Percentiles rank a stretch among this genome's conserved stretches.
Conservation (phyloP, 2,888 invertebrate species). For the Nymphalis c-album region DNA sequence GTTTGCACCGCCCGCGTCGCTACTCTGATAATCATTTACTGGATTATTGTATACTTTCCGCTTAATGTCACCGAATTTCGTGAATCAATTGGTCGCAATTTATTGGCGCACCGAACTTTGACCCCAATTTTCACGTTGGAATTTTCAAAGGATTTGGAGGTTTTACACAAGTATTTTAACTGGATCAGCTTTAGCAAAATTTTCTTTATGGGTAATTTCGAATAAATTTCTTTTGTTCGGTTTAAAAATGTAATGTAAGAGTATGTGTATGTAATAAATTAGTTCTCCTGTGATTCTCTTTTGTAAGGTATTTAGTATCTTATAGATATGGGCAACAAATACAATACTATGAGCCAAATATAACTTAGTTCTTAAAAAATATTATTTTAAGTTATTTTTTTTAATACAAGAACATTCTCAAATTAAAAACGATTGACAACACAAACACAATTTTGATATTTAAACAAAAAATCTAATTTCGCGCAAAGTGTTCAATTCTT, state of each 20-base stretch:
- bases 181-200: constrained; percentile 35
- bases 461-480: no score
- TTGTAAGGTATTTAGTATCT: not conserved
- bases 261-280: not conserved
- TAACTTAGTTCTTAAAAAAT: no score
- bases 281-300: not conserved
- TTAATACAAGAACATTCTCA: no score
- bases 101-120: constrained; percentile 46
- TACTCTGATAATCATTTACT: constrained; percentile 72
- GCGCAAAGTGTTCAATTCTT: no score
- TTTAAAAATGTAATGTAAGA: constrained; percentile 11
- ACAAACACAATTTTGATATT: no score
- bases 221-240: constrained; percentile 25
- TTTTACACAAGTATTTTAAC: constrained; percentile 39
- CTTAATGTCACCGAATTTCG: constrained; percentile 69
- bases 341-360: no score
- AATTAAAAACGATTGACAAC: no score
- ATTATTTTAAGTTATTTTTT: no score
- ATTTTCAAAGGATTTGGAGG: constrained; percentile 49
- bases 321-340: no score
- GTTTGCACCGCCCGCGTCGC: constrained; percentile 59
- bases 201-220: constrained; percentile 28
- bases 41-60: constrained; percentile 78
- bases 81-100: constrained; percentile 61
- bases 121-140: constrained; percentile 52